phyloP scores from a whole-genome alignment of 2,888 invertebrate species.

The Rotaria macrura region DNA sequence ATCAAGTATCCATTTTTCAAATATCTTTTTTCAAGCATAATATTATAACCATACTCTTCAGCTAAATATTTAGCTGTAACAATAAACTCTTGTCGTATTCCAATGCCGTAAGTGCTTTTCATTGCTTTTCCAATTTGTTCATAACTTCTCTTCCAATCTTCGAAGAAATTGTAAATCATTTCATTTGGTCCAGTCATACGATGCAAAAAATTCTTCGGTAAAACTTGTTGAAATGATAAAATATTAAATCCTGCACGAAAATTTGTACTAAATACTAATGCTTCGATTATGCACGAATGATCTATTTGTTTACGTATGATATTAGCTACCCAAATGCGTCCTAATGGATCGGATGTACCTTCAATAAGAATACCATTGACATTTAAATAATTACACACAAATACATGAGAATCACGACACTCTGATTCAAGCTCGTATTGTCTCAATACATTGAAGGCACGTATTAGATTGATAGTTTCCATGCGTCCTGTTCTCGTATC shows the following conservation, averaged over 20 bases:
- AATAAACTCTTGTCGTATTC: background rate
- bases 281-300: background rate
- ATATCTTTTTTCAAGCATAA: background rate
- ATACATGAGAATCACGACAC: background rate
- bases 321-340: background rate
- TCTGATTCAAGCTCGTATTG: background rate
- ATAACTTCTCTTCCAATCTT: background rate
- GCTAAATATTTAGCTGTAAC: background rate
- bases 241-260: background rate
- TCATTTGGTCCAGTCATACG: background rate
- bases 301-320: background rate
- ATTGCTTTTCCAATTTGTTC: background rate
- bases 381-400: background rate
- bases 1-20: background rate
- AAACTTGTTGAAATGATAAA: background rate
- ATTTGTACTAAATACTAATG: background rate
- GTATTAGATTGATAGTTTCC: background rate
- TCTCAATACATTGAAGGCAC: background rate
- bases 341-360: background rate
- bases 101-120: background rate
- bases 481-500: background rate
- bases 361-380: background rate
- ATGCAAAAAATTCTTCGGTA: background rate
- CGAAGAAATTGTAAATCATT: background rate
- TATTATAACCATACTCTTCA: background rate